phyloP scores from a whole-genome alignment of 2,797 vertebrate genomes.

The Naso thynnoides region DNA sequence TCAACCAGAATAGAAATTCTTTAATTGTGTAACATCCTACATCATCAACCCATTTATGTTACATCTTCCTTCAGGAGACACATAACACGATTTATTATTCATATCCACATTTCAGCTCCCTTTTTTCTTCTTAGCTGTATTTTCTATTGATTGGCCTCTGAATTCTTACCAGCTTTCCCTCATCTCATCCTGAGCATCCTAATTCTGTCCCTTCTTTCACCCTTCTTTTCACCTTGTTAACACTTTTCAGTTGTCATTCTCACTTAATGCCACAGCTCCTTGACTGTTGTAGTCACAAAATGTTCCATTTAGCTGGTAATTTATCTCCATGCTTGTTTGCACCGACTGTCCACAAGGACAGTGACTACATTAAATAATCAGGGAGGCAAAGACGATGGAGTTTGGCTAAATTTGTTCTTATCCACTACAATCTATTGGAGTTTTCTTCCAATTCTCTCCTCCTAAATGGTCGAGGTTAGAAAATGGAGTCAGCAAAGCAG shows the following conservation, averaged over 20 bases:
- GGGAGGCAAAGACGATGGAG: background rate
- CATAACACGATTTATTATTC: conserved; percentile 20
- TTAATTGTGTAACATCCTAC: conserved; percentile 7
- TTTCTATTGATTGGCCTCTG: background rate
- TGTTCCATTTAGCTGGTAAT: conserved; percentile 42
- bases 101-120: background rate
- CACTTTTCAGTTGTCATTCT: conserved; percentile 37
- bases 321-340: conserved; percentile 29
- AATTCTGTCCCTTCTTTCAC: conserved; percentile 12
- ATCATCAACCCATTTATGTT: conserved; percentile 13
- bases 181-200: background rate
- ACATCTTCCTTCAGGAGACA: background rate
- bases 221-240: conserved; percentile 35
- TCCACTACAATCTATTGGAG: background rate
- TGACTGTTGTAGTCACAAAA: conserved; percentile 23
- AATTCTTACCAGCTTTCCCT: background rate
- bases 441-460: background rate
- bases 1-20: background rate
- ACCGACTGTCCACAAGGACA: conserved; percentile 2
- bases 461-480: conserved; percentile 18
- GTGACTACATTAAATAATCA: conserved; percentile 24
- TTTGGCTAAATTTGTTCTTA: conserved; percentile 18
- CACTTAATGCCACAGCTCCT: conserved; percentile 14
- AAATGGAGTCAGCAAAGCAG: conserved; percentile 46
- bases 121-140: background rate